Conservation (phyloP, 2,888 invertebrate genomes). For the Euplexia lucipara region DNA sequence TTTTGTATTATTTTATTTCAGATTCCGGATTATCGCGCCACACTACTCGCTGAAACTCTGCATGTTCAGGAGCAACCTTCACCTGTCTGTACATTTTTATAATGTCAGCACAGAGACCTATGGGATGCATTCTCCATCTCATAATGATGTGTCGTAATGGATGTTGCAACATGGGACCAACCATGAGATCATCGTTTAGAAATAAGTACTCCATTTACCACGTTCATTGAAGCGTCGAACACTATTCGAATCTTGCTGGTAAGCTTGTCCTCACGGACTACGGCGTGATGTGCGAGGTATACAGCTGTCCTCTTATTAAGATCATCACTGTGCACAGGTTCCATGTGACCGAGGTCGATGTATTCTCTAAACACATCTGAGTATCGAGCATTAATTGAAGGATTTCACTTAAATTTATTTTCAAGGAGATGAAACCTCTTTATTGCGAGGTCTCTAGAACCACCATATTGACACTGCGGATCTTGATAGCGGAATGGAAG, state of each 20-base stretch:
- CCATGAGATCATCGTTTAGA: constrained; percentile 6
- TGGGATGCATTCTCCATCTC: constrained; percentile 14
- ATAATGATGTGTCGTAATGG: constrained; percentile 11
- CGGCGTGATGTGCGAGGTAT: too few species aligned
- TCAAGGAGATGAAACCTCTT: too few species aligned
- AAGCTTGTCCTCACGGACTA: too few species aligned
- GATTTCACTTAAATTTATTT: constrained; percentile 15
- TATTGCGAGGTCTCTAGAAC: too few species aligned
- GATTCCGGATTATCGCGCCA: too few species aligned
- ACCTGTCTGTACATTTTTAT: constrained; percentile 4
- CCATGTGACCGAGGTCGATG: constrained; percentile 13
- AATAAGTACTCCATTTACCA: constrained; percentile 1
- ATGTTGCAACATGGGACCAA: constrained; percentile 1
- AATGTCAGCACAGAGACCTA: constrained; percentile 13
- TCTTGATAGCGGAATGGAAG: too few species aligned
- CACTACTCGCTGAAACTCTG: constrained; percentile 2
- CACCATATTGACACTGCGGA: too few species aligned
- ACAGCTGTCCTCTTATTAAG: constrained; percentile 4
- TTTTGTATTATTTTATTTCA: too few species aligned
- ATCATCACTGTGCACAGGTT: constrained; percentile 8
- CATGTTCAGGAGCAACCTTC: not conserved
- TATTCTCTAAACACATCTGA: constrained; percentile 11
- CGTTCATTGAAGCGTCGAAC: constrained; percentile 11
- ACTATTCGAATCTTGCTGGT: constrained; percentile 14
- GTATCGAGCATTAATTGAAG: not conserved